Percentiles rank a stretch among this genome's conserved stretches.
Conservation (phyloP, 2,888 invertebrate genomes). For the Anthrax anthrax region DNA sequence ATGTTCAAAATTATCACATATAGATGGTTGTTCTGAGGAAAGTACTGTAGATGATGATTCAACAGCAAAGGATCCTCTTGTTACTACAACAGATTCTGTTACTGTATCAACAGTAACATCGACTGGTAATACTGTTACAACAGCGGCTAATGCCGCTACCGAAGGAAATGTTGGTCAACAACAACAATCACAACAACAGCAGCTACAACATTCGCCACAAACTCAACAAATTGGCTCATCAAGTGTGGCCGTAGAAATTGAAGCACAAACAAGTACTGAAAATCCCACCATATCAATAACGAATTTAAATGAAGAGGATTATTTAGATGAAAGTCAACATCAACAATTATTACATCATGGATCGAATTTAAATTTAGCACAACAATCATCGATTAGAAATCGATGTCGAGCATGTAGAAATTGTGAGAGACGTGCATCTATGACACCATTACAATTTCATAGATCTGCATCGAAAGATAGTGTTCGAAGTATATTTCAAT, state of each 20-base stretch:
- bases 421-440: slow-evolving; percentile 68
- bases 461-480: slow-evolving; percentile 75
- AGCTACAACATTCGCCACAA: not conserved
- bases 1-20: slow-evolving; percentile 50
- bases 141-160: not conserved
- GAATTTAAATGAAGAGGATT: slow-evolving; percentile 21
- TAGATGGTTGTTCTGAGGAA: slow-evolving; percentile 67
- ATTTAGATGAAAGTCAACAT: not conserved
- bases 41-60: slow-evolving; percentile 47
- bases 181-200: slow-evolving; percentile 10
- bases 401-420: slow-evolving; percentile 45
- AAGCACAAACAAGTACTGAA: slow-evolving; percentile 39
- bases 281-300: slow-evolving; percentile 42
- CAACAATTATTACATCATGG: not conserved
- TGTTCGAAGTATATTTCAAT: slow-evolving; percentile 55
- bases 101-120: not conserved
- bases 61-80: slow-evolving; percentile 36
- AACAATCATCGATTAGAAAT: slow-evolving; percentile 53
- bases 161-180: not conserved
- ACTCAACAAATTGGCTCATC: slow-evolving; percentile 5
- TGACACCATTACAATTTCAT: slow-evolving; percentile 64
- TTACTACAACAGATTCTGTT: not conserved
- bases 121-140: not conserved
- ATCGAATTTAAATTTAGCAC: slow-evolving; percentile 23
- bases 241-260: slow-evolving; percentile 16